Base-by-base conservation (phyloP, 35 echinoderm and acorn worm species). In the Nesometra sesokonis region DNA sequence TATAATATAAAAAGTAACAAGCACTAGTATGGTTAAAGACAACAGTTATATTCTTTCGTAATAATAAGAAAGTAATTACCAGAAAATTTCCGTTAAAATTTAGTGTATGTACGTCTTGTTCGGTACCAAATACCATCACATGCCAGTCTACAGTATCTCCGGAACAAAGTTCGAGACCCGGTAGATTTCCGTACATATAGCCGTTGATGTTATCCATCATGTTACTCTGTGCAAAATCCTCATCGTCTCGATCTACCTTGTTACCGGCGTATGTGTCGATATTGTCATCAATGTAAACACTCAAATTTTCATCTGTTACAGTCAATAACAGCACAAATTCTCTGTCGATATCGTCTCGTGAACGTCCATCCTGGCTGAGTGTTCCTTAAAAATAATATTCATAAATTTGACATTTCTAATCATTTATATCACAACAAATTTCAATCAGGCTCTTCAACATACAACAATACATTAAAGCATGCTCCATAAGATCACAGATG, bases 81-180 rank as follows among this genome's bases (percentile, higher is more conserved):
- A 99, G 29, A 77, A 87, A 78, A 32, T 99, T 93, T 35, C 96
- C 96, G 67, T 93, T 88, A 46, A 99, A 94, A 34, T 89, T 83
- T 9, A 94, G 39, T 13, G 96, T 94, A 80, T 99, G 96, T 7
- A 99, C 77, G 38, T 99, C 96, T 78, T 84, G 87, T 77, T 99
- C 92, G 19, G 92, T 94, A 15, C 96, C 96, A 35, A 99, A 84
- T 11, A 84, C 85, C 35, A 94, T 82, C 37, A 99, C 46, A 79
- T 99, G 88, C 96, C 96, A 99, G 36, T 81, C 90, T 34, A 92
- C 83, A 13, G 52, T 89, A 30, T 99, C 96, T 31, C 92, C 92
- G 23, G 76, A 78, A 80, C 96, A 99, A 15, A 99, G 82, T 17
- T 88, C 85, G 17, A 99, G 67, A 17, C 89, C 90, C 5, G 96